These are phyloP conservation scores for Crotalus horridus DNA, from an alignment of 2,113 vertebrate species.

Conservation along the genomic window DNA sequence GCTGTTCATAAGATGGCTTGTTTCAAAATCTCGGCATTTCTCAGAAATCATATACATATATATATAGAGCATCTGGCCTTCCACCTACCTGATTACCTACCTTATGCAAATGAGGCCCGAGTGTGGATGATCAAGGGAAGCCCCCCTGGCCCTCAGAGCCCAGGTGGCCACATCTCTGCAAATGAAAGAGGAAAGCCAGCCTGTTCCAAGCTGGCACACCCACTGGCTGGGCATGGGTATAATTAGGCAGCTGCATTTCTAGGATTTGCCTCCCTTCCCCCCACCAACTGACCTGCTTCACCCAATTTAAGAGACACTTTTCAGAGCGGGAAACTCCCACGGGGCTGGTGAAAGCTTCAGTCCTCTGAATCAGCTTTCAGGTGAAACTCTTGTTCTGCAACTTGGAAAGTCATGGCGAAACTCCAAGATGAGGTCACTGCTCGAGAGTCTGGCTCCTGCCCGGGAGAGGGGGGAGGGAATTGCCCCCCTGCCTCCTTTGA, in stretches of 20 bases:
- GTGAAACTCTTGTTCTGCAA: conserved; percentile 5
- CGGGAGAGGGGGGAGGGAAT: not conserved
- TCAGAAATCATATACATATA: not conserved
- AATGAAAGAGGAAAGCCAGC: not conserved
- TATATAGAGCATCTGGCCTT: not conserved
- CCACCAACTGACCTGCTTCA: not conserved
- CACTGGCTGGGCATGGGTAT: not conserved
- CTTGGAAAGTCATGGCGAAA: not conserved
- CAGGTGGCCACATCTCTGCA: not conserved
- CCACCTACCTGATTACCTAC: not conserved
- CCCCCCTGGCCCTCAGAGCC: not conserved
- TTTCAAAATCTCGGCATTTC: not conserved
- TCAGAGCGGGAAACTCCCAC: not conserved
- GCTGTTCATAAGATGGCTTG: not conserved
- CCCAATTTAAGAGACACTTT: not conserved
- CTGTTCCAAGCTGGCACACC: not conserved
- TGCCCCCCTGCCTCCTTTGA: not conserved
- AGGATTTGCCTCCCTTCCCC: not conserved
- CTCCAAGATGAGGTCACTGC: conserved; percentile 10
- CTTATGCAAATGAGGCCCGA: not conserved
- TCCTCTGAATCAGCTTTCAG: conserved; percentile 8
- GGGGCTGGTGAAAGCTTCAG: not conserved
- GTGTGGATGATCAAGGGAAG: not conserved
- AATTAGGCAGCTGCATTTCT: not conserved
- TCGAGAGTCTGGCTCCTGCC: not conserved